These are phyloP conservation scores for Achlya flavicornis DNA, from an alignment of 2,888 invertebrate genomes.

Conservation along the genomic window DNA sequence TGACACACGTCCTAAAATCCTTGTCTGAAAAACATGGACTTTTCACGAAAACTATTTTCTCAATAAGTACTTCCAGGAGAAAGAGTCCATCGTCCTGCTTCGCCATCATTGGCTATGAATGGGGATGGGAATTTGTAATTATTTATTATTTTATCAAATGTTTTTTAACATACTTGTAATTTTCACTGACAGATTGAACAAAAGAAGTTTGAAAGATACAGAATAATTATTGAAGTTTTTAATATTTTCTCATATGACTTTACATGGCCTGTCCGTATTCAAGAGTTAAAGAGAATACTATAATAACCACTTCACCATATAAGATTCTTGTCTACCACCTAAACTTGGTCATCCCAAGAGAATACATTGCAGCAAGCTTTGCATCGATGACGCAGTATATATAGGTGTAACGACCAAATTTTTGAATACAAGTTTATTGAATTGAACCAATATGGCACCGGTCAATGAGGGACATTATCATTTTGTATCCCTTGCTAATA, in stretches of 20 bases:
- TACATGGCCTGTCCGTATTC: neutral
- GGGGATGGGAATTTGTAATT: slow-evolving; percentile 66
- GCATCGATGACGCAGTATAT: no score
- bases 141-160: slow-evolving; percentile 36
- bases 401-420: no score
- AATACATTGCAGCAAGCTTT: no score
- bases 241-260: neutral
- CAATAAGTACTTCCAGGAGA: slow-evolving; percentile 86
- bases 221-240: slow-evolving; percentile 10
- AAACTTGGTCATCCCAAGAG: no score
- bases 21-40: slow-evolving; percentile 74
- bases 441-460: no score
- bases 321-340: no score
- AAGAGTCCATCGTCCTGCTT: slow-evolving; percentile 84
- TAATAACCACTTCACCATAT: neutral
- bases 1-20: slow-evolving; percentile 84
- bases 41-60: slow-evolving; percentile 72
- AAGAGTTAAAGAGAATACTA: neutral
- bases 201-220: slow-evolving; percentile 36
- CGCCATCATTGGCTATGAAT: slow-evolving; percentile 50
- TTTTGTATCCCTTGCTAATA: no score
- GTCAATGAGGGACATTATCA: no score
- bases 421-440: no score
- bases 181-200: slow-evolving; percentile 48
- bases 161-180: slow-evolving; percentile 39